Base-by-base conservation (phyloP, 2,888 invertebrate genomes). In the Callimorpha dominula region DNA sequence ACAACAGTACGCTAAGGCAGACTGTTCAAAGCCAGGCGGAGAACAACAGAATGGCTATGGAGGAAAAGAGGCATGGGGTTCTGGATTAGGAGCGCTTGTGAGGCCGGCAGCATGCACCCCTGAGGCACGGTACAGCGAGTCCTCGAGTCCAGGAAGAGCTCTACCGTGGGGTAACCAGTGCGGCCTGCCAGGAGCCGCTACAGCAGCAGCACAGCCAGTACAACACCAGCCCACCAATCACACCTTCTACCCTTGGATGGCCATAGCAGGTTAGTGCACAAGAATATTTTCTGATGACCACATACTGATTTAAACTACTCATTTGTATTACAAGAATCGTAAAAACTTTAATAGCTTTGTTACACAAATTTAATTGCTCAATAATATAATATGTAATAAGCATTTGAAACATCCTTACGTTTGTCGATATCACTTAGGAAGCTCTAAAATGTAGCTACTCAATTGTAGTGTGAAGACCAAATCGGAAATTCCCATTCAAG, bases 241-340 rank as follows among this genome's bases (percentile, higher is more conserved):
- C 97, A 98, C 98, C 91, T 99, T 99, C 96, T 99, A 99, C 96
- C 99, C 99, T 88, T 99, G 99, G 99, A 99, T 99, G 99, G 99
- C 99, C 96, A 99, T 99, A 97, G 99, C 99, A 99, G 99, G 99
- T 99, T 95, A 97, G 98, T 96, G 54, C 73, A 65, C 64, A 75
- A 66, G 65, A 68, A 71, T 54, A 73, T 67, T 65, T 54, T 75
- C 75, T 67, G 74, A 78, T 71, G 76, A 71, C 73, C 71, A 72
- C 60, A 43, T 14, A 57, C 42, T 68, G 17, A 75, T 74, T 31
- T 60, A 70, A 76, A 70, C 70, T 40, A 70, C 64, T 75, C 78
- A 67, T 84, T 74, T 83, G 75, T 79, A 84, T 77, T 65, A 54
- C 68, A 73, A 81, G 75, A 77, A 70, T 64, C 54, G 54, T 72